A percentile compares a stretch with the other conserved stretches of the same genome.
These are phyloP conservation scores for Troilus luridus DNA, from an alignment of 2,888 invertebrate species.

Conservation along the genomic window DNA sequence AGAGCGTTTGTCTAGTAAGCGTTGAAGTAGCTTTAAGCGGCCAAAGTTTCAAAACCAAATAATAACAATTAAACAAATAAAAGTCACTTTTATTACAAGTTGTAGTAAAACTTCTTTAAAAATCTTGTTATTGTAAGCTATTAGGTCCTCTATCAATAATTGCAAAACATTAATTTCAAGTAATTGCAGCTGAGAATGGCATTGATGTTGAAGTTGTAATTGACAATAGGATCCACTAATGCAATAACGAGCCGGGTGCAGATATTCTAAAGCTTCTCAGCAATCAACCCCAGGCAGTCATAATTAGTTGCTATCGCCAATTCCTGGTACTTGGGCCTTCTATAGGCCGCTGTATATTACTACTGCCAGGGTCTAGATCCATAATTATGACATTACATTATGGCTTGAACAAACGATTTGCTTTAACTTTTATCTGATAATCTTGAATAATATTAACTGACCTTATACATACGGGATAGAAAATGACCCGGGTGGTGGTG, in stretches of 20 bases:
- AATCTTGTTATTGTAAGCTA: no score
- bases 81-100: no score
- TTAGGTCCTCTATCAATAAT: neutral
- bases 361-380: neutral
- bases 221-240: neutral
- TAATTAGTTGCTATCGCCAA: neutral
- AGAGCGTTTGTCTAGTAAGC: no score
- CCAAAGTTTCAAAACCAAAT: no score
- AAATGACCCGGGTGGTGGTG: no score
- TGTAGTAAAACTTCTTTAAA: no score
- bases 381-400: neutral
- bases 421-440: no score
- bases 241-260: neutral
- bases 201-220: neutral
- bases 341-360: neutral
- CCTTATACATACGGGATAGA: no score
- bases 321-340: neutral
- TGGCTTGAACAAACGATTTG: no score
- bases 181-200: neutral
- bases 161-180: neutral
- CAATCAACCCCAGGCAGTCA: slow-evolving; percentile 10
- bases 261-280: neutral
- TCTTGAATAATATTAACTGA: no score
- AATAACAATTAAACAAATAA: no score
- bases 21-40: no score